Percentiles rank a stretch among this genome's conserved stretches.
phyloP scores from a whole-genome alignment of 2,888 invertebrate species.

The Drosophila putrida region DNA sequence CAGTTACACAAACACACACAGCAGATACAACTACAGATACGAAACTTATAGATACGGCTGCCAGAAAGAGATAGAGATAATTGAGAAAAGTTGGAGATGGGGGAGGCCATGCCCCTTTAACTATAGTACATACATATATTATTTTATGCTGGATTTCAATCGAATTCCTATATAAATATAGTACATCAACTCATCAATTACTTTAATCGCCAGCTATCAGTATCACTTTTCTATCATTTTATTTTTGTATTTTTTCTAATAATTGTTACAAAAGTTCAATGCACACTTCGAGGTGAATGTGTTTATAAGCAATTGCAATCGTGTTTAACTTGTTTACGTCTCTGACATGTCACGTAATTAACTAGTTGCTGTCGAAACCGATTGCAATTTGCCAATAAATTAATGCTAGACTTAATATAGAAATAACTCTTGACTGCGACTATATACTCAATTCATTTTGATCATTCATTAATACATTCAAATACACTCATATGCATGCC shows the following conservation, averaged over 20 bases:
- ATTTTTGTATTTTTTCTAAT: constrained; percentile 12
- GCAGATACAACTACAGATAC: constrained; percentile 10
- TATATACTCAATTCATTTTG: constrained; percentile 35
- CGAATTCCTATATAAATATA: constrained; percentile 34
- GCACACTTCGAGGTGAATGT: constrained; percentile 78
- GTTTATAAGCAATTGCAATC: constrained; percentile 54
- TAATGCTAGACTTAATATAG: constrained; percentile 35
- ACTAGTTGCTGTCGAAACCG: constrained; percentile 30
- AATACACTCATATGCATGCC: constrained; percentile 27
- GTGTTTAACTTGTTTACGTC: constrained; percentile 66
- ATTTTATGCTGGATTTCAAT: constrained; percentile 27
- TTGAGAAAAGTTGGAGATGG: background rate
- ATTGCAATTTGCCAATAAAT: constrained; percentile 37
- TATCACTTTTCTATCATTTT: background rate
- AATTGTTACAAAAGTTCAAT: constrained; percentile 71
- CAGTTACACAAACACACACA: constrained; percentile 64
- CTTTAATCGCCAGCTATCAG: constrained; percentile 30
- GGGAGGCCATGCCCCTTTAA: constrained; percentile 9
- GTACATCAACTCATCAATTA: constrained; percentile 46
- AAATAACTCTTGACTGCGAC: constrained; percentile 18
- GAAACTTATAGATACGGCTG: constrained; percentile 26
- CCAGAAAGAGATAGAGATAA: constrained; percentile 2
- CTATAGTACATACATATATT: background rate
- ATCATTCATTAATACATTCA: constrained; percentile 61
- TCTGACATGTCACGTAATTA: constrained; percentile 78